Percentiles rank a stretch among this genome's conserved stretches.
Conservation (phyloP, 1,140 invertebrate species). For the Aethina tumida region DNA sequence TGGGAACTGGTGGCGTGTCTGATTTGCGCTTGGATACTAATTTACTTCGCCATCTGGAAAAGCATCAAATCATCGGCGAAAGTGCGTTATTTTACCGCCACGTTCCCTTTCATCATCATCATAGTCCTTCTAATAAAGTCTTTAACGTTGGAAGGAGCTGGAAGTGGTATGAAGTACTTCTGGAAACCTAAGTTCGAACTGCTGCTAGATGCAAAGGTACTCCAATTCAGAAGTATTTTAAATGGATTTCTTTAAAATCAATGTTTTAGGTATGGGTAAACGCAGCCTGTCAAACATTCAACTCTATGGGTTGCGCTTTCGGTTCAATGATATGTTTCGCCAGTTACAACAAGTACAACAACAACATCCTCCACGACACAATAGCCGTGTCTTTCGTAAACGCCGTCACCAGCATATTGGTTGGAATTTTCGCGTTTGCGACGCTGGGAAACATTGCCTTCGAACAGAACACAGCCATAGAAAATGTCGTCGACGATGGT, state of each 20-base stretch:
- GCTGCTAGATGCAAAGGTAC: constrained; percentile 68
- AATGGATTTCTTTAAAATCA: not conserved
- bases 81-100: constrained; percentile 80
- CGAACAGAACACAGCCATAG: constrained; percentile 66
- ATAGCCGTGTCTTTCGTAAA: constrained; percentile 73
- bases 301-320: constrained; percentile 84
- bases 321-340: constrained; percentile 90
- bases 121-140: constrained; percentile 70
- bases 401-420: constrained; percentile 70
- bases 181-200: constrained; percentile 81
- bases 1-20: constrained; percentile 82
- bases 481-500: constrained; percentile 78
- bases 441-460: constrained; percentile 78
- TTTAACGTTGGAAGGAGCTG: constrained; percentile 70
- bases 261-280: constrained; percentile 74
- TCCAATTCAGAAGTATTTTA: constrained; percentile 2
- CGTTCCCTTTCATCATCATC: constrained; percentile 72
- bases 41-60: constrained; percentile 90
- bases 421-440: constrained; percentile 80
- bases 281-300: constrained; percentile 86
- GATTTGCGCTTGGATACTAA: constrained; percentile 78
- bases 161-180: constrained; percentile 70
- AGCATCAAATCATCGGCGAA: constrained; percentile 78
- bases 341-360: constrained; percentile 90
- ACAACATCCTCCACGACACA: constrained; percentile 79